These are phyloP conservation scores for Acanthosoma haemorrhoidale DNA, from an alignment of 2,888 invertebrate genomes.

Conservation along the genomic window DNA sequence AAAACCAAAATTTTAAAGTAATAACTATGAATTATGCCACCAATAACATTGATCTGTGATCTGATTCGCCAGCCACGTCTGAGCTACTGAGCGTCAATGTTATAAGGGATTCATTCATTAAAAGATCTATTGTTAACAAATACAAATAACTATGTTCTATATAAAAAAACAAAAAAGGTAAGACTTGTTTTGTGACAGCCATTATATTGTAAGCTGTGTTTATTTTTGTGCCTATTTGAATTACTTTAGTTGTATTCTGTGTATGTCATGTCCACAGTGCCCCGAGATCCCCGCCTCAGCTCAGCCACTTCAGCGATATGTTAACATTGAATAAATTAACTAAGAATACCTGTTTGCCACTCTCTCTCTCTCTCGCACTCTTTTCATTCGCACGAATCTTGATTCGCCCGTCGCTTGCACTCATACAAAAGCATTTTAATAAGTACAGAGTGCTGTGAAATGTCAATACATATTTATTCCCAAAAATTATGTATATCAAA, in stretches of 20 bases:
- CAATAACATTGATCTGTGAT: too few species aligned
- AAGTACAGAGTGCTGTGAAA: too few species aligned
- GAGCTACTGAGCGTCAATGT: too few species aligned
- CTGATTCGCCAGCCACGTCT: too few species aligned
- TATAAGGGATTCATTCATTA: too few species aligned
- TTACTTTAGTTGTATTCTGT: slow-evolving; percentile 10
- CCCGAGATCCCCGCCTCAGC: slow-evolving; percentile 29
- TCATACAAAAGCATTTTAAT: too few species aligned
- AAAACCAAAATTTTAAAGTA: too few species aligned
- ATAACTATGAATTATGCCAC: too few species aligned
- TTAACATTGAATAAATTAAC: slow-evolving; percentile 6
- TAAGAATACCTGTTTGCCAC: neutral
- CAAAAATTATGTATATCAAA: neutral
- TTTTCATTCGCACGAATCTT: too few species aligned
- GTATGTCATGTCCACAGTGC: slow-evolving; percentile 22
- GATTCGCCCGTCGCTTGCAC: too few species aligned
- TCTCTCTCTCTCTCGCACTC: neutral
- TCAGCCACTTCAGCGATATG: slow-evolving; percentile 18
- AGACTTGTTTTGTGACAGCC: neutral
- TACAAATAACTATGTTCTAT: too few species aligned
- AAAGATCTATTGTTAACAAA: too few species aligned
- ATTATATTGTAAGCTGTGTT: slow-evolving; percentile 12
- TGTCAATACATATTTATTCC: neutral
- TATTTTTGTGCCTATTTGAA: slow-evolving; percentile 15
- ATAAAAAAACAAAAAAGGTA: neutral